These are phyloP conservation scores for Sternotherus odoratus DNA, from an alignment of 2,797 vertebrate species.

Conservation along the genomic window DNA sequence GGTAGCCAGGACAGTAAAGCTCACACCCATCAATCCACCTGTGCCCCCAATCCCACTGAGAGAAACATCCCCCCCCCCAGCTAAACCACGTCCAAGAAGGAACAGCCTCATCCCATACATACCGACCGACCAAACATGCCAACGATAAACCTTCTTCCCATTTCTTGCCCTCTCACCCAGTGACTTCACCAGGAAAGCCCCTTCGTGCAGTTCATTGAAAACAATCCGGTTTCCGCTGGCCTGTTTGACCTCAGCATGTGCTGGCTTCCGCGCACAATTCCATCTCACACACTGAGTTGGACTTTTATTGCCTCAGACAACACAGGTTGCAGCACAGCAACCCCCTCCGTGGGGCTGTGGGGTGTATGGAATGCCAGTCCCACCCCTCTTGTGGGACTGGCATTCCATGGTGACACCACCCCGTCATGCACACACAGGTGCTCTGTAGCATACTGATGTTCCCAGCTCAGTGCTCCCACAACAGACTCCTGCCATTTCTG, in stretches of 20 bases:
- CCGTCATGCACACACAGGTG: accelerated
- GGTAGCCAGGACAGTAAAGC: not conserved
- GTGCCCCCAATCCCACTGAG: not conserved
- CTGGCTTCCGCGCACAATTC: not conserved
- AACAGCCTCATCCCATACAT: accelerated
- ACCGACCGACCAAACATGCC: accelerated
- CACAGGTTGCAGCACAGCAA: not conserved
- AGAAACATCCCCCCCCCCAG: accelerated
- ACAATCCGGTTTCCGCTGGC: slow-evolving; percentile 1
- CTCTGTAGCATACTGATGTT: not conserved
- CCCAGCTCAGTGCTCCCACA: accelerated
- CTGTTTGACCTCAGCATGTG: not conserved
- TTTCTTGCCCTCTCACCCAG: accelerated
- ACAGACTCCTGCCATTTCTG: accelerated
- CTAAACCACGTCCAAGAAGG: accelerated
- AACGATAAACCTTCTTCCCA: accelerated
- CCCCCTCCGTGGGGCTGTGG: accelerated
- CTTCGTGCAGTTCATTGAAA: not conserved
- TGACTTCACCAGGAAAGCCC: accelerated
- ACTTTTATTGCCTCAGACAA: accelerated
- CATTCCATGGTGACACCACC: accelerated
- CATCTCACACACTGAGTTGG: accelerated
- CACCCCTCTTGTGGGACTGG: accelerated
- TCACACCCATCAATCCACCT: accelerated
- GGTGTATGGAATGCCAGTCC: accelerated